These are phyloP conservation scores for Butorides virescens DNA, from an alignment of 2,113 vertebrate species.

Conservation along the genomic window DNA sequence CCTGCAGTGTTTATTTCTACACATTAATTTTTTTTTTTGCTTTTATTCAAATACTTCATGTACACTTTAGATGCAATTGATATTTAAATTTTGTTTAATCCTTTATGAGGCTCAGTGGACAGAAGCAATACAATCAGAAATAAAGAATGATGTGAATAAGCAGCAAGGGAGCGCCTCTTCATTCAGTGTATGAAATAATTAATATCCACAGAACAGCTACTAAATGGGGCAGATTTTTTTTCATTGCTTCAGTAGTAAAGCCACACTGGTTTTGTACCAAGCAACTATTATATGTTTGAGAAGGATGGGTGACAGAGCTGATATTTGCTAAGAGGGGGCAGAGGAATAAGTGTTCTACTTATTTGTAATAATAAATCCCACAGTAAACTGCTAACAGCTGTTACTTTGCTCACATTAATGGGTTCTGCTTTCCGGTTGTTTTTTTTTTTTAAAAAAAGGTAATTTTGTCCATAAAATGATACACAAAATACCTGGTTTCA, in stretches of 20 bases:
- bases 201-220: not conserved
- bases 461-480: not conserved
- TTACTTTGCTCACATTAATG: not conserved
- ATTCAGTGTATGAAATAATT: not conserved
- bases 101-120: not conserved
- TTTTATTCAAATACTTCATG: not conserved
- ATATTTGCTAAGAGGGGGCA: not conserved
- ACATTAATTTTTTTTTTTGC: not conserved
- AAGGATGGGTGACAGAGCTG: not conserved
- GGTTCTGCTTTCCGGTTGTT: not conserved
- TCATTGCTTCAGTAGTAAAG: not conserved
- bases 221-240: conserved; percentile 19
- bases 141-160: conserved; percentile 3
- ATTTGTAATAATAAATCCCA: not conserved
- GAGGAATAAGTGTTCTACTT: not conserved
- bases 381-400: not conserved
- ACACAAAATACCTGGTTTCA: not conserved
- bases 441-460: not conserved
- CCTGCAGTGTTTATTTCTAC: not conserved
- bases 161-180: not conserved
- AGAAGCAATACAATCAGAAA: conserved; percentile 27
- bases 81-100: conserved; percentile 9
- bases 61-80: not conserved
- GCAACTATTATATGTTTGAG: not conserved
- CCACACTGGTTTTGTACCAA: not conserved